phyloP scores from a whole-genome alignment of 1,140 invertebrate species.

The Drosophila auraria region DNA sequence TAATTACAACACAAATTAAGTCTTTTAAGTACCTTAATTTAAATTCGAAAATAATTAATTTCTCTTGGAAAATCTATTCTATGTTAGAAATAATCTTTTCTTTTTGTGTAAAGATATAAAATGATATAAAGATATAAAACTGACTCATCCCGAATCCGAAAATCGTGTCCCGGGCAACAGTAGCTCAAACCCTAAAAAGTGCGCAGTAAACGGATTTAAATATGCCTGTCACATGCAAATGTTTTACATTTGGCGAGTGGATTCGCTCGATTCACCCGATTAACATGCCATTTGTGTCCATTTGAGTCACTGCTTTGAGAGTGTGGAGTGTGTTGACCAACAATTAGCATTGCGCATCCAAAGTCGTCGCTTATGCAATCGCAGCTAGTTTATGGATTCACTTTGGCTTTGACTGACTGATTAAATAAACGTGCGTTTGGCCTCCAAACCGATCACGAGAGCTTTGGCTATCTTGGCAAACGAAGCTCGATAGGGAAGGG shows the following conservation, averaged over 20 bases:
- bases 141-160: slow-evolving; percentile 40
- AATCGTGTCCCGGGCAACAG: slow-evolving; percentile 40
- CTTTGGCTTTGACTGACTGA: slow-evolving; percentile 24
- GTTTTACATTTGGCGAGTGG: slow-evolving; percentile 67
- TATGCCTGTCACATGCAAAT: slow-evolving; percentile 76
- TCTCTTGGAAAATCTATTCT: too few relatives aligned
- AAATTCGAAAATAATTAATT: too few relatives aligned
- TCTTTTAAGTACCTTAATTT: too few relatives aligned
- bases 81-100: background rate
- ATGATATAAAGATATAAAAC: slow-evolving; percentile 7
- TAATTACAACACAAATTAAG: too few relatives aligned
- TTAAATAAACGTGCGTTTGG: slow-evolving; percentile 46
- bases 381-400: slow-evolving; percentile 14
- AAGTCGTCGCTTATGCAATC: slow-evolving; percentile 44
- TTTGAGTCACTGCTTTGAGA: slow-evolving; percentile 22
- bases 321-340: slow-evolving; percentile 53
- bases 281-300: slow-evolving; percentile 63
- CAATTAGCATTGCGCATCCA: slow-evolving; percentile 56
- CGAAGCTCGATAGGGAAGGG: slow-evolving; percentile 8
- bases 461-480: background rate
- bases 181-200: slow-evolving; percentile 54
- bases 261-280: slow-evolving; percentile 44
- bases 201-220: slow-evolving; percentile 65
- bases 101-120: slow-evolving; percentile 7
- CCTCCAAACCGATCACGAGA: slow-evolving; percentile 18